Evolutionary conservation across 1,140 invertebrate genomes (phyloP), one percentile per base, ranked within the genome.

Genomic region (Zaprionus tsacasi): DNA sequence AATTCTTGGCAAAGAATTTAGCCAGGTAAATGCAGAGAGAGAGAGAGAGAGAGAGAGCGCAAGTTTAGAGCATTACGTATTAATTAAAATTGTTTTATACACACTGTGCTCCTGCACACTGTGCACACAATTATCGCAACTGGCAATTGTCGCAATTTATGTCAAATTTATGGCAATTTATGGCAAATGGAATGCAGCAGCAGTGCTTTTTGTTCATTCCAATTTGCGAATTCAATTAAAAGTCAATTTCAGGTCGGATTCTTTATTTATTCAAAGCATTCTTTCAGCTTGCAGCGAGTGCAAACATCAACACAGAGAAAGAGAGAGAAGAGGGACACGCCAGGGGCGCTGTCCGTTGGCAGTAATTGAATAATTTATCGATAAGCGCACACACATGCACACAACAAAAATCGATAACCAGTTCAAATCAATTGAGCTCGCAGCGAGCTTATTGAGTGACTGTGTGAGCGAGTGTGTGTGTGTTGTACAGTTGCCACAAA

Each of bases 401-500:
- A 40, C 38, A 11, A 21, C 38, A 11, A 50, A 50, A 50, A 50
- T 61, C 58, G 58, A 61, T 61, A 17, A 50, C 27, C 27, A 50
- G 43, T 10, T 35, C 13, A 45, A 45, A n/a, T 59, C 38, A 21
- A 59, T 45, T 43, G 17, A 59, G 45, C 17, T 17, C 0, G 30
- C 40, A 60, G 12, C 25, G n/a, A 10, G 45, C 45, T 50, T 50
- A 40, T 58, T 40, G 56, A 58, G 36, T 25, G 33, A 40, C 12
- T 40, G 38, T 40, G 13, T 40, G 38, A n/a, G 36, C 10, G 36
- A 7, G 38, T 13, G 38, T 40, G 38, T 40, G 27, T 15, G 30
- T 45, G 11, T 6, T 45, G 60, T 63, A 63, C 60, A 63, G 60
- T 63, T 63, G n/a, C n/a, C 45, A 61, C 45, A 61, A 61, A 48